phyloP scores from a whole-genome alignment of 2,888 invertebrate genomes.

The Frankliniella intonsa region DNA sequence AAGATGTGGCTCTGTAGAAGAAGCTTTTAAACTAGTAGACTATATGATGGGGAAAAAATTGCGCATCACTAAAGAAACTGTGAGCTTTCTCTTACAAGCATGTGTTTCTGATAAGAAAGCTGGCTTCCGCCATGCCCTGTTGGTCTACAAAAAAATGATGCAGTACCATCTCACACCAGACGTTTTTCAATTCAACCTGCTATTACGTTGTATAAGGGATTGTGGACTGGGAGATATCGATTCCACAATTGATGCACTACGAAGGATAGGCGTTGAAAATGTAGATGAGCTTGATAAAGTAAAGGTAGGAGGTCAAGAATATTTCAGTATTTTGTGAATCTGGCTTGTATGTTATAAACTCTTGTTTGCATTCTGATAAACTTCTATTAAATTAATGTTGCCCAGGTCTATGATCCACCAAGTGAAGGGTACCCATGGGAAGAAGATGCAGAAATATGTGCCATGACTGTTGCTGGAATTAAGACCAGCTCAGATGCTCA shows the following conservation, averaged over 20 bases:
- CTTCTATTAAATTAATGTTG: background rate
- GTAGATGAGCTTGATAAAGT: slow-evolving; percentile 2
- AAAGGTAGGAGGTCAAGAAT: background rate
- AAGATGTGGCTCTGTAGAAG: slow-evolving; percentile 68
- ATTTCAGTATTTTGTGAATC: no score
- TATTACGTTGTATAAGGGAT: slow-evolving; percentile 73
- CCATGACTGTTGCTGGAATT: background rate
- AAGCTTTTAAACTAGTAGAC: slow-evolving; percentile 77
- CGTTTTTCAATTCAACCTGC: slow-evolving; percentile 71
- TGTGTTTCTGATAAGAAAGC: slow-evolving; percentile 72
- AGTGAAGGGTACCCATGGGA: background rate
- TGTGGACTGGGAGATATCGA: slow-evolving; percentile 69
- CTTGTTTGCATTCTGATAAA: no score
- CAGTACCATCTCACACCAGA: slow-evolving; percentile 61
- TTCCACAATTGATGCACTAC: slow-evolving; percentile 54
- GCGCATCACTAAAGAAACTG: slow-evolving; percentile 60
- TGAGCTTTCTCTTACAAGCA: slow-evolving; percentile 76
- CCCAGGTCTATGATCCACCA: background rate
- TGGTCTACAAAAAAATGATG: slow-evolving; percentile 56
- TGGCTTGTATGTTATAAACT: no score
- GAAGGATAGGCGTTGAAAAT: background rate
- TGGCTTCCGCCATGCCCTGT: slow-evolving; percentile 75
- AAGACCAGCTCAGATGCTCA: background rate
- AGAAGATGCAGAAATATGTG: background rate
- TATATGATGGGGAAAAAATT: slow-evolving; percentile 69